These are phyloP conservation scores for Rotaria sp. DNA, from an alignment of 2,888 invertebrate genomes.

Conservation along the genomic window DNA sequence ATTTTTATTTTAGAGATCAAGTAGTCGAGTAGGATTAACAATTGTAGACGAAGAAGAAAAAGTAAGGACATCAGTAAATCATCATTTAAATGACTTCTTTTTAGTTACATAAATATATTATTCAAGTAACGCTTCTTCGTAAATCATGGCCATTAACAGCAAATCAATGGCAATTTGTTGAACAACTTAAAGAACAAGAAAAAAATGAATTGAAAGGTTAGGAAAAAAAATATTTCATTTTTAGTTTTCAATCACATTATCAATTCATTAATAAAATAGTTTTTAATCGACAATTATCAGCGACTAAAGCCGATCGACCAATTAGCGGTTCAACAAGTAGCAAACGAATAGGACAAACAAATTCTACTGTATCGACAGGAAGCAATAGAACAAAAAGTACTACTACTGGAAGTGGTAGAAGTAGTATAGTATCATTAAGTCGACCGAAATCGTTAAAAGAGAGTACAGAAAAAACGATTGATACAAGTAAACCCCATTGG, in stretches of 20 bases:
- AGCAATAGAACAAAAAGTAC: too few relatives aligned
- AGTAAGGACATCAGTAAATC: not conserved
- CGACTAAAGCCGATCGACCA: not conserved
- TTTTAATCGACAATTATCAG: not conserved
- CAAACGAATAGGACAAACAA: conserved; percentile 43
- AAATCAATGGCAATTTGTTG: conserved; percentile 52
- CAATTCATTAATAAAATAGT: not conserved
- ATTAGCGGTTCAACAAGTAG: not conserved
- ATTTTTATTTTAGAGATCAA: conserved; percentile 25
- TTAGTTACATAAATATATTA: conserved; percentile 54
- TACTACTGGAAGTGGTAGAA: conserved; percentile 42
- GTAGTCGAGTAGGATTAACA: conserved; percentile 31
- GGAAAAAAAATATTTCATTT: not conserved
- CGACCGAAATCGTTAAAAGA: conserved; percentile 45
- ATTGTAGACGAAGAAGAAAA: conserved; percentile 36
- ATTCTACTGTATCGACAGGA: conserved; percentile 44
- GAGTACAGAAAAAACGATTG: conserved; percentile 53
- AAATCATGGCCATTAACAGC: conserved; percentile 54
- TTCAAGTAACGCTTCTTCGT: conserved; percentile 52
- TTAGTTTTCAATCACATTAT: not conserved
- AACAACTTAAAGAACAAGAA: conserved; percentile 52
- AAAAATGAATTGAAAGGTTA: conserved; percentile 52
- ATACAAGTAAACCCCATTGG: conserved; percentile 53
- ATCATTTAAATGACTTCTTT: not conserved
- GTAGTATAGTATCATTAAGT: conserved; percentile 43